Conservation (phyloP, 2,797 vertebrate species). For the Discoglossus pictus region DNA sequence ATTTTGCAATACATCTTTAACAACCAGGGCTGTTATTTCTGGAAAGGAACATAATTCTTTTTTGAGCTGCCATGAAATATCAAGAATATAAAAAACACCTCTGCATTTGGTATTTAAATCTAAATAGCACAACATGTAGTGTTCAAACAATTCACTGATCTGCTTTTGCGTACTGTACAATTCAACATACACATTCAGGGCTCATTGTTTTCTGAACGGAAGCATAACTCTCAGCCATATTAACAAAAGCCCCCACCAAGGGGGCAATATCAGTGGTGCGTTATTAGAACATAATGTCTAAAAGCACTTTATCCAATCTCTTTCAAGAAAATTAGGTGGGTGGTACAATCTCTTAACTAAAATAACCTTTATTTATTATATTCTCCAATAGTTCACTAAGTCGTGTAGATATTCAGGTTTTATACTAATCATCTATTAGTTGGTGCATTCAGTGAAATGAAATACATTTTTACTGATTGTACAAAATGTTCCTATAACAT, state of each 20-base stretch:
- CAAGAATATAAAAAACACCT: slow-evolving; percentile 1
- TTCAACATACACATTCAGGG: slow-evolving; percentile 20
- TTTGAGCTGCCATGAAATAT: slow-evolving; percentile 12
- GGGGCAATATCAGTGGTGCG: slow-evolving; percentile 6
- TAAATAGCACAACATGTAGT: slow-evolving; percentile 26
- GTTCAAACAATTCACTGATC: slow-evolving; percentile 21
- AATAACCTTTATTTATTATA: no score
- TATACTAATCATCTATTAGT: no score
- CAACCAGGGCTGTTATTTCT: no score
- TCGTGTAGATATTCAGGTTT: no score
- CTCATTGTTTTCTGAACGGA: slow-evolving; percentile 36
- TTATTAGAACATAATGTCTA: slow-evolving; percentile 2
- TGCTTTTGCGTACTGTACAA: slow-evolving; percentile 13
- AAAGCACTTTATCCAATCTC: background rate
- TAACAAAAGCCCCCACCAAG: slow-evolving; percentile 34
- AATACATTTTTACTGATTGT: no score
- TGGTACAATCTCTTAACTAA: background rate
- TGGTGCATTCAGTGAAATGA: no score
- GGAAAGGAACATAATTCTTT: background rate
- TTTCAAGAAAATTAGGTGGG: slow-evolving; percentile 19
- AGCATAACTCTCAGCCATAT: slow-evolving; percentile 24
- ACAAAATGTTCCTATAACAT: no score
- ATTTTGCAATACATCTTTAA: no score
- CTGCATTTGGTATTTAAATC: slow-evolving; percentile 4
- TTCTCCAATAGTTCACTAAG: no score